These are phyloP conservation scores for Struthidea cinerea DNA, from an alignment of 2,113 vertebrate species.

Conservation along the genomic window DNA sequence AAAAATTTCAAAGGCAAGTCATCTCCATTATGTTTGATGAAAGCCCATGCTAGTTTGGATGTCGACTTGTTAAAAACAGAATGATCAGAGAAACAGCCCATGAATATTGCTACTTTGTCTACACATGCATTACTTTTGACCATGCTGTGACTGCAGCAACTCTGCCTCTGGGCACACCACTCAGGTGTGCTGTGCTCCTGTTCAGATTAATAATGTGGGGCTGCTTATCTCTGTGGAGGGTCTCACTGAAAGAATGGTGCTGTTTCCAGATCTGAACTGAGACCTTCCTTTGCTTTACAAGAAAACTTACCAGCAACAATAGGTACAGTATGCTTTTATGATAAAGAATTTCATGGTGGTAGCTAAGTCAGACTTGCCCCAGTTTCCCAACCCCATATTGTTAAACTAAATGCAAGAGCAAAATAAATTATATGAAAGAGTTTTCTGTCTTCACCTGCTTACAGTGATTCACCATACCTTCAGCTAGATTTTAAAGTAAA, in stretches of 20 bases:
- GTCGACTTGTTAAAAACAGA: not conserved
- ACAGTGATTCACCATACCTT: not conserved
- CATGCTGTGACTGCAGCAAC: not conserved
- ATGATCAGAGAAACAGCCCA: not conserved
- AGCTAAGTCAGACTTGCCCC: not conserved
- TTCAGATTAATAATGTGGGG: not conserved
- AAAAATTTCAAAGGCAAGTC: not conserved
- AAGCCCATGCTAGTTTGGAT: not conserved
- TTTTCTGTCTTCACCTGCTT: not conserved
- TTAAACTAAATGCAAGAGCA: not conserved
- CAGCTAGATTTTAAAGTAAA: not conserved
- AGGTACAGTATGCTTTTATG: not conserved
- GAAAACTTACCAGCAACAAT: not conserved
- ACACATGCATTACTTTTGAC: not conserved
- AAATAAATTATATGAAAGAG: not conserved
- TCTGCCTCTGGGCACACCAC: too few relatives aligned
- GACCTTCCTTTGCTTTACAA: not conserved
- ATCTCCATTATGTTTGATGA: not conserved
- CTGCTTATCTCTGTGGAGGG: not conserved
- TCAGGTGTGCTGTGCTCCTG: not conserved
- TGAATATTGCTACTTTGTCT: not conserved
- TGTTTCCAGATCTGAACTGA: not conserved
- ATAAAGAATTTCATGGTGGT: not conserved
- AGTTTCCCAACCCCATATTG: not conserved
- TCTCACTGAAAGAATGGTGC: not conserved